phyloP scores from a whole-genome alignment of 1,140 invertebrate species.

The Drosophila ananassae region DNA sequence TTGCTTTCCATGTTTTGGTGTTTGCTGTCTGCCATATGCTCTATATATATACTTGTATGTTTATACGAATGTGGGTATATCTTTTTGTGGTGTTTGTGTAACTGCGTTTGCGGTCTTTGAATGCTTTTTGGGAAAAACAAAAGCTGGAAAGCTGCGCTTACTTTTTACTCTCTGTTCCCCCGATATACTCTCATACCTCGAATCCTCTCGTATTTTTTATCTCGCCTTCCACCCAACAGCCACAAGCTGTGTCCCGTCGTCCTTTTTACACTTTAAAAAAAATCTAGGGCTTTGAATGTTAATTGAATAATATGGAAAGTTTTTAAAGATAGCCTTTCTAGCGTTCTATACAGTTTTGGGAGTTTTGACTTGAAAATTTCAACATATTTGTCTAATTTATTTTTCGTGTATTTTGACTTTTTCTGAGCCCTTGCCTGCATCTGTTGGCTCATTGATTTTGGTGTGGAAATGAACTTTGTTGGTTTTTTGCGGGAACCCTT shows the following conservation, averaged over 20 bases:
- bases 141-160: slow-evolving; percentile 70
- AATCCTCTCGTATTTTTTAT: slow-evolving; percentile 2
- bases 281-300: background rate
- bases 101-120: slow-evolving; percentile 64
- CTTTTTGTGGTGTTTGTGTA: slow-evolving; percentile 56
- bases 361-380: background rate
- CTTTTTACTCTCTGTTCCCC: slow-evolving; percentile 36
- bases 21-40: slow-evolving; percentile 34
- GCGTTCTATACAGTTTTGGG: too few species aligned
- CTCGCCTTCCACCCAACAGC: slow-evolving; percentile 45
- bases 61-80: slow-evolving; percentile 13
- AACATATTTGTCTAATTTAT: background rate
- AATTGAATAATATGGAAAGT: too few species aligned
- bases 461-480: slow-evolving; percentile 79
- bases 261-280: slow-evolving; percentile 4
- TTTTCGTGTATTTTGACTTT: slow-evolving; percentile 6
- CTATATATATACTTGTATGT: slow-evolving; percentile 11
- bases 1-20: slow-evolving; percentile 21
- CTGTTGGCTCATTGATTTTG: slow-evolving; percentile 79
- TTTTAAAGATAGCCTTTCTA: background rate
- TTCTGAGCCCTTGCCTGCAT: slow-evolving; percentile 30
- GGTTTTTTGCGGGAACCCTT: slow-evolving; percentile 44
- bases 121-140: slow-evolving; percentile 68
- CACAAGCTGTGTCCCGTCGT: slow-evolving; percentile 71
- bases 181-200: background rate